These are phyloP conservation scores for Hemicordylus capensis DNA, from an alignment of 2,113 vertebrate species.

Conservation along the genomic window DNA sequence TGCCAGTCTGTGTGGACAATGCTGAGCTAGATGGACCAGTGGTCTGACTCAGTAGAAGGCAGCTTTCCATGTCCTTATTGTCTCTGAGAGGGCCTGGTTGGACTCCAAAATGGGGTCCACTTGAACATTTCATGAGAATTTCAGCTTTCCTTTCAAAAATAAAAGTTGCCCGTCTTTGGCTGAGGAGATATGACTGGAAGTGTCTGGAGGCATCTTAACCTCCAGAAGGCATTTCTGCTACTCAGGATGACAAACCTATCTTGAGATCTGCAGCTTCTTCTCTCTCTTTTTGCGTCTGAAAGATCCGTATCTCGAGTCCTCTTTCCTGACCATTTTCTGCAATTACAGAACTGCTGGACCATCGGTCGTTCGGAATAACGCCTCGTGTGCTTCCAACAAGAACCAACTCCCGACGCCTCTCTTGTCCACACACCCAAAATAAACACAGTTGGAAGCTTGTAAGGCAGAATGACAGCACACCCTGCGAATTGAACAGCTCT, in stretches of 20 bases:
- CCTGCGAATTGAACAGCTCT: background rate
- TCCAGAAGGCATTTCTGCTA: background rate
- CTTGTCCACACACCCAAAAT: background rate
- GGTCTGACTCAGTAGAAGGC: too few species aligned
- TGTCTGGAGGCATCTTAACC: background rate
- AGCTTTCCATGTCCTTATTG: too few species aligned
- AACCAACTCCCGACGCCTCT: background rate
- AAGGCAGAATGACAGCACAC: background rate
- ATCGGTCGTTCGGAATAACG: background rate
- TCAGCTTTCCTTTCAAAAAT: background rate
- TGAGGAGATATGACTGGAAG: too few species aligned
- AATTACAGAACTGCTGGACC: background rate
- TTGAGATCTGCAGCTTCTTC: background rate
- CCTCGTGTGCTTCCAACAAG: background rate
- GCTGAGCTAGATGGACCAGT: too few species aligned
- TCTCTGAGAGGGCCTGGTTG: background rate
- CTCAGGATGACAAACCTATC: background rate
- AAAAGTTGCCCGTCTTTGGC: background rate
- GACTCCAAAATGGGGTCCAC: background rate
- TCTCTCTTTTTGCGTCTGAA: too few species aligned
- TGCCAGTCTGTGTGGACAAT: too few species aligned
- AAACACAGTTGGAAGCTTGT: background rate
- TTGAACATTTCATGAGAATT: background rate
- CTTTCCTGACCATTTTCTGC: too few species aligned
- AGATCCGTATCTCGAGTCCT: background rate